Evolutionary conservation across 2,888 invertebrate genomes (phyloP).

Genomic region (Rotaria sp.): DNA sequence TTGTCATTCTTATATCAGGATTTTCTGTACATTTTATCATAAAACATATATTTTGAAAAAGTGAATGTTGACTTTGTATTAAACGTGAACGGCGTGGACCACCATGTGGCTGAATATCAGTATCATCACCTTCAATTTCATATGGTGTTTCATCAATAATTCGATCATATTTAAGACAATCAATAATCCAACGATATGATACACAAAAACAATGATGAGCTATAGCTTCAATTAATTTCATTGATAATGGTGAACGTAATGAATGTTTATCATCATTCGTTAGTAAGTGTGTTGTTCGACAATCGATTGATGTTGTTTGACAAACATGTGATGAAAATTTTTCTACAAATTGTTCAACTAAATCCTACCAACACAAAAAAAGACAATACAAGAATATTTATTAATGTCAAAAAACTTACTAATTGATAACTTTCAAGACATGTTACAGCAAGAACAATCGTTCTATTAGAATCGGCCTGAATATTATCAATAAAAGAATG

Average conservation of each 20-base stretch:
- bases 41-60: slow-evolving; percentile 1
- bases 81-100: neutral
- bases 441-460: neutral
- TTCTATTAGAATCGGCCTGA: neutral
- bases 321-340: neutral
- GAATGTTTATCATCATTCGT: neutral
- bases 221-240: slow-evolving; percentile 5
- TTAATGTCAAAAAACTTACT: neutral
- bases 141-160: neutral
- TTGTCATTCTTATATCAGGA: neutral
- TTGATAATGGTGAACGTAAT: slow-evolving; percentile 5
- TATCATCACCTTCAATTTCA: neutral
- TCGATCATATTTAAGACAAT: neutral
- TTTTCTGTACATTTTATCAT: slow-evolving; percentile 12
- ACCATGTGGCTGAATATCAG: neutral
- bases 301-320: neutral
- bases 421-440: neutral
- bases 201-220: neutral
- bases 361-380: neutral
- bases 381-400: no score
- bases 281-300: neutral
- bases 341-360: neutral
- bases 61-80: neutral
- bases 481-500: neutral
- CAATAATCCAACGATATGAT: neutral